Conservation (phyloP, 2,888 invertebrate species). For the Dascillus cervinus region DNA sequence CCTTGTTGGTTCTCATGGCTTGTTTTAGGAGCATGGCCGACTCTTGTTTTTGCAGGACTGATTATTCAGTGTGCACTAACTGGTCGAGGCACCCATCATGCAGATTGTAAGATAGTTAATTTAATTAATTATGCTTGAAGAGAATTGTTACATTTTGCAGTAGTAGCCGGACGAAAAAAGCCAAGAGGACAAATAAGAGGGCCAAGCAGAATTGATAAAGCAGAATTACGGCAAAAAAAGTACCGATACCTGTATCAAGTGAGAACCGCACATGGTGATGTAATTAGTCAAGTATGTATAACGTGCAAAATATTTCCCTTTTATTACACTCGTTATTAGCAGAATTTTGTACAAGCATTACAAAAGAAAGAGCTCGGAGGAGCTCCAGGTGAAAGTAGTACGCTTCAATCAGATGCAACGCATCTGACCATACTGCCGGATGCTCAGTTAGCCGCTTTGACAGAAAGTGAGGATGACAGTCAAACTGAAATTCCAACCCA, state of each 20-base stretch:
- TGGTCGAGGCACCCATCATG: slow-evolving; percentile 57
- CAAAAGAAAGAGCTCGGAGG: slow-evolving; percentile 53
- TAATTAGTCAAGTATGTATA: slow-evolving; percentile 69
- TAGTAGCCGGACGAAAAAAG: slow-evolving; percentile 44
- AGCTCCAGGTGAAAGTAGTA: slow-evolving; percentile 57
- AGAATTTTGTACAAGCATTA: slow-evolving; percentile 75
- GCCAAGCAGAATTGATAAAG: slow-evolving; percentile 65
- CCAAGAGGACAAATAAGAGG: slow-evolving; percentile 40
- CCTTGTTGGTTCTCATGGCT: slow-evolving; percentile 70
- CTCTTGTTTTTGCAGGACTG: slow-evolving; percentile 58
- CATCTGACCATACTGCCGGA: slow-evolving; percentile 71
- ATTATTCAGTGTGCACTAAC: slow-evolving; percentile 64
- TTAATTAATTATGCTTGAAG: too few relatives aligned
- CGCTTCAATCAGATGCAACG: slow-evolving; percentile 69
- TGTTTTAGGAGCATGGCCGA: slow-evolving; percentile 66
- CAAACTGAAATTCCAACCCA: slow-evolving; percentile 32
- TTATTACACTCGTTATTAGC: too few relatives aligned
- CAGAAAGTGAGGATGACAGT: slow-evolving; percentile 54
- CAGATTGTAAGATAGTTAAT: slow-evolving; percentile 57
- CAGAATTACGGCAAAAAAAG: slow-evolving; percentile 74
- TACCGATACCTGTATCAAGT: slow-evolving; percentile 86
- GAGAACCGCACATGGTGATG: slow-evolving; percentile 81
- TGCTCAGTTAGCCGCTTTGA: slow-evolving; percentile 48
- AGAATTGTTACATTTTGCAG: too few relatives aligned
- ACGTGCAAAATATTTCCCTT: too few relatives aligned